Evolutionary conservation across 2,797 vertebrate species (phyloP).

Genomic region (Mormyrops boulengeri): DNA sequence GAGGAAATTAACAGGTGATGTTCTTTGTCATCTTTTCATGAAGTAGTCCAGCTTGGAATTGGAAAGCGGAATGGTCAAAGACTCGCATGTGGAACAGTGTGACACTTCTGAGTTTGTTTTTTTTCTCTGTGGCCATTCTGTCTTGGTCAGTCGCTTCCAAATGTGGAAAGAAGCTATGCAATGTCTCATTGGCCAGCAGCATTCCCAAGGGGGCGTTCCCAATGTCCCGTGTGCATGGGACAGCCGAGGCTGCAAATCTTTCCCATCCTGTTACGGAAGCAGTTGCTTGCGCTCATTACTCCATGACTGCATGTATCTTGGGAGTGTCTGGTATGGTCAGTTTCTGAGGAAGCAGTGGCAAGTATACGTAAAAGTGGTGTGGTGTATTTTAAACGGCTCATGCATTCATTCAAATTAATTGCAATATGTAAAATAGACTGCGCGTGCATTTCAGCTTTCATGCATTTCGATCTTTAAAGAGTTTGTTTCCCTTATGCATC

Average conservation of each 20-base stretch:
- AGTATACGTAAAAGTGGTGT: constrained; percentile 7
- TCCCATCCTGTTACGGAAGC: not conserved
- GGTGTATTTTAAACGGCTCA: constrained; percentile 17
- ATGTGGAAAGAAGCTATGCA: not conserved
- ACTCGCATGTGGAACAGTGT: not conserved
- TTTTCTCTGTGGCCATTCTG: not conserved
- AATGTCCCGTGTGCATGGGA: not conserved
- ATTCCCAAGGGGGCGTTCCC: not conserved
- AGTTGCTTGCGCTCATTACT: not conserved
- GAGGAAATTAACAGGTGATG: not conserved
- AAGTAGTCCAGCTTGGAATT: not conserved
- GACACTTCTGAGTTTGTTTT: not conserved
- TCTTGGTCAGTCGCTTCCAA: not conserved
- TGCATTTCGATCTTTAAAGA: not conserved
- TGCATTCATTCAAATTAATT: constrained; percentile 19
- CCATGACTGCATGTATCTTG: not conserved
- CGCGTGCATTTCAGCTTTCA: not conserved
- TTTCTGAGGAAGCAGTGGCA: constrained; percentile 27
- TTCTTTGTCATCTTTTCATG: not conserved
- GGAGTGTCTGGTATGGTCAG: not conserved
- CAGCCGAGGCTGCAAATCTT: not conserved
- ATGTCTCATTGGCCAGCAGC: not conserved
- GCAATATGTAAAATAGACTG: not conserved
- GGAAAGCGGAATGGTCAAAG: not conserved
- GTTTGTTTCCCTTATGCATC: not conserved